phyloP scores from a whole-genome alignment of 2,888 invertebrate species.

The Asteroscopus sphinx region DNA sequence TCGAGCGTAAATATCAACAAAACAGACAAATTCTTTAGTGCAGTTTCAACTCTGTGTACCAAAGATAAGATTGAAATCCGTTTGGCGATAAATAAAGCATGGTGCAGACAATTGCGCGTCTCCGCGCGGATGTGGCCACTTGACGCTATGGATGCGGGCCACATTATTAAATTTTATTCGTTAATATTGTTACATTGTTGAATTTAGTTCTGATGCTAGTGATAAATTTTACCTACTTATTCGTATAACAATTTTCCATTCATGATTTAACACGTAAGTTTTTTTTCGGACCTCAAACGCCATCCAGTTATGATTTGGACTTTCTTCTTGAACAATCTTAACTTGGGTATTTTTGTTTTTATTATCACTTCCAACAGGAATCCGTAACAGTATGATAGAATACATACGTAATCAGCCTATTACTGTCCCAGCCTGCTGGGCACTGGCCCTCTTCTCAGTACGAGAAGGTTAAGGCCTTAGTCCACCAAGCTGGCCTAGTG shows the following conservation, averaged over 20 bases:
- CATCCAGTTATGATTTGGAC: too few species aligned
- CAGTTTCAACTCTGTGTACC: constrained; percentile 9
- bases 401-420: too few species aligned
- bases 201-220: constrained; percentile 33
- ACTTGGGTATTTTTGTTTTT: too few species aligned
- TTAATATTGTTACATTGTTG: constrained; percentile 52
- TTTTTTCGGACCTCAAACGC: too few species aligned
- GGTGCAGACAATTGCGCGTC: constrained; percentile 77
- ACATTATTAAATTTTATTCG: constrained; percentile 66
- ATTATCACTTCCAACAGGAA: too few species aligned
- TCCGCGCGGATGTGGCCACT: constrained; percentile 75
- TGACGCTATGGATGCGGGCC: constrained; percentile 76
- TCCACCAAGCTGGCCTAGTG: too few species aligned
- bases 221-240: constrained; percentile 13
- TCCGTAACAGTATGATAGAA: too few species aligned
- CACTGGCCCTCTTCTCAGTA: too few species aligned
- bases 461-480: too few species aligned
- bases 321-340: too few species aligned
- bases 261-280: too few species aligned
- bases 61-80: constrained; percentile 31
- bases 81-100: constrained; percentile 66
- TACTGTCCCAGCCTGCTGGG: too few species aligned
- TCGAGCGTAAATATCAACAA: constrained; percentile 4
- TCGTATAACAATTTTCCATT: neutral
- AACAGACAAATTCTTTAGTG: constrained; percentile 2